phyloP scores from a whole-genome alignment of 2,888 invertebrate genomes.

The Ectemnius continuus region DNA sequence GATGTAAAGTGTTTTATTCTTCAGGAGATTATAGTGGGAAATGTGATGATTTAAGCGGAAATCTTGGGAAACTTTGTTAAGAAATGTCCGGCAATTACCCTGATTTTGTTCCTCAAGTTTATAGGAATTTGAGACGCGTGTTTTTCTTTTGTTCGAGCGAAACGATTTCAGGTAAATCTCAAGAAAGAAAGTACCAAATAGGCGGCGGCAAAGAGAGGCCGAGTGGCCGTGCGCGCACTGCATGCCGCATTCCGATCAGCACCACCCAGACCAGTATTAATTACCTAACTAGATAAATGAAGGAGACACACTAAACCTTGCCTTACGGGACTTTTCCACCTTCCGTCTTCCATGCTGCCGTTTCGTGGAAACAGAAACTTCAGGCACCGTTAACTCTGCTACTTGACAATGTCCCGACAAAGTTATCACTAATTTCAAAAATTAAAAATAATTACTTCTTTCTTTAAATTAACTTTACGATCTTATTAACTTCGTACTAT shows the following conservation, averaged over 20 bases:
- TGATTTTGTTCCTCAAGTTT: too few relatives aligned
- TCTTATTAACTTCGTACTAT: too few relatives aligned
- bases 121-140: too few relatives aligned
- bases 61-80: too few relatives aligned
- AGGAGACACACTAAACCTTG: constrained; percentile 28
- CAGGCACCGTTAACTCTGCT: not conserved
- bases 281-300: constrained; percentile 39
- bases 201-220: not conserved
- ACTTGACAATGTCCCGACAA: too few relatives aligned
- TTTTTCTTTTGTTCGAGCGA: not conserved
- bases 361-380: constrained; percentile 29
- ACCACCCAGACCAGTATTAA: constrained; percentile 46
- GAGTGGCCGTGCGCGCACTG: not conserved
- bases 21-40: too few relatives aligned
- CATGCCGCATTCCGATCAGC: constrained; percentile 38
- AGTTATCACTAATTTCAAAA: too few relatives aligned
- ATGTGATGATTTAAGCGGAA: too few relatives aligned
- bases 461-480: too few relatives aligned
- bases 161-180: not conserved
- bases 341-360: not conserved
- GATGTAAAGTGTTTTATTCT: too few relatives aligned
- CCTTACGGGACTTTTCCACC: constrained; percentile 47
- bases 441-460: too few relatives aligned
- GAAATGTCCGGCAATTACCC: too few relatives aligned
- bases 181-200: not conserved